Base-by-base conservation (phyloP, 1,140 invertebrate species). In the Tetramorium parvispinum region DNA sequence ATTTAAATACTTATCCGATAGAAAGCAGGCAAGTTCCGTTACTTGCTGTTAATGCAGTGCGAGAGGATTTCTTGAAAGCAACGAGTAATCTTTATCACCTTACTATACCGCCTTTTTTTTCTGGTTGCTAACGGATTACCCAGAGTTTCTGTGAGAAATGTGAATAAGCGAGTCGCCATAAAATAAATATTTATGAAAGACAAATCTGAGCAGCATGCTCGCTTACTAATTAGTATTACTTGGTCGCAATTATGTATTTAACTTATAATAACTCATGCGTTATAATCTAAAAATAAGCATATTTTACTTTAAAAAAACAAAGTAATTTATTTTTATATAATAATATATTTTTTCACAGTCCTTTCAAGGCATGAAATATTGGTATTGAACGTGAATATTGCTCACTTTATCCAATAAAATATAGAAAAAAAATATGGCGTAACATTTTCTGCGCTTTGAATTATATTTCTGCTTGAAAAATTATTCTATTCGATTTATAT, bases 21-120 rank as follows among this genome's bases (percentile, higher is more conserved):
- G 59, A 46, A 59, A 75, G 68, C 68, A 37, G 24, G 10, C 40
- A 75, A 75, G 75, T 83, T 83, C 68, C n/a, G 24, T 82, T 82
- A 83, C 79, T 73, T 61, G 40, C 24, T 78, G 71, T 83, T 89
- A 89, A 89, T 89, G 85, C 85, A 89, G 57, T 57, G 59, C 27
- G 27, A 81, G 78, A 87, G 77, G 87, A 86, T 89, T 78, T 73
- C 71, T 85, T 89, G 66, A 86, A 71, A 89, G 87, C 70, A 11
- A 82, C 75, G 87, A 70, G 57, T 89, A 83, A 89, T 89, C 88
- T 89, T 89, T 89, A 89, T 89, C 88, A 79, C 57, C 78, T 87
- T 89, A 89, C 68, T n/a, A n/a, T n/a, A n/a, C n/a, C n/a, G n/a
- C n/a, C 57, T 79, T 61, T 73, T 85, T 87, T 61, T 61, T 68